Evolutionary conservation across 1,140 invertebrate species (phyloP).

Genomic region (Drosophila varians): DNA sequence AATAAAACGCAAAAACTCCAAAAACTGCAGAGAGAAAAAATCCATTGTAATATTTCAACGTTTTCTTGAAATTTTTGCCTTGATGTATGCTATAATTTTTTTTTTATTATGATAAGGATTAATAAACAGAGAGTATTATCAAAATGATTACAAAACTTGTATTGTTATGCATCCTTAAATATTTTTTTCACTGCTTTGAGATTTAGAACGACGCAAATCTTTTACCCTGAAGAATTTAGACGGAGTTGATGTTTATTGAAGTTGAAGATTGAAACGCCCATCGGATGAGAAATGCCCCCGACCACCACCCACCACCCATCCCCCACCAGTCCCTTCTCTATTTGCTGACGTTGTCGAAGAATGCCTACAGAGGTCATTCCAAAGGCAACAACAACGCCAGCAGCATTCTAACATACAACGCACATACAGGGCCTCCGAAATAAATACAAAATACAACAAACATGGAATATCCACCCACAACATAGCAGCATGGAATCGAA

Average conservation of each 20-base stretch:
- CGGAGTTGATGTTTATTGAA: constrained; percentile 58
- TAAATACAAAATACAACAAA: constrained; percentile 33
- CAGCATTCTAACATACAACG: constrained; percentile 45
- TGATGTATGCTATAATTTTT: not conserved
- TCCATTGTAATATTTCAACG: too few species aligned
- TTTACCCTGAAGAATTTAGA: constrained; percentile 30
- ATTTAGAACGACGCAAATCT: constrained; percentile 53
- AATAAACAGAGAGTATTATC: too few species aligned
- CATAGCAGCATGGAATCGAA: constrained; percentile 33
- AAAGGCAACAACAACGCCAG: constrained; percentile 80
- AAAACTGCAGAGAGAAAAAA: constrained; percentile 1
- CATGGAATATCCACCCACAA: constrained; percentile 39
- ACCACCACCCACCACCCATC: not conserved
- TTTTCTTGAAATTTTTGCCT: not conserved
- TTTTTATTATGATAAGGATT: not conserved
- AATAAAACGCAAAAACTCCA: constrained; percentile 21
- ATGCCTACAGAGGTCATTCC: constrained; percentile 82
- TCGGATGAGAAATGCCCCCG: constrained; percentile 9
- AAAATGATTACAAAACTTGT: not conserved
- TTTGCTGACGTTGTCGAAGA: constrained; percentile 33
- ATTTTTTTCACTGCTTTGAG: not conserved
- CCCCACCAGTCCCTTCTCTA: not conserved
- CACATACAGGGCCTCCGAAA: constrained; percentile 21
- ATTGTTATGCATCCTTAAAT: too few species aligned
- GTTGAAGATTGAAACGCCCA: constrained; percentile 48